Base-by-base conservation (phyloP, 2,888 invertebrate genomes). In the Polydesmus complanatus region DNA sequence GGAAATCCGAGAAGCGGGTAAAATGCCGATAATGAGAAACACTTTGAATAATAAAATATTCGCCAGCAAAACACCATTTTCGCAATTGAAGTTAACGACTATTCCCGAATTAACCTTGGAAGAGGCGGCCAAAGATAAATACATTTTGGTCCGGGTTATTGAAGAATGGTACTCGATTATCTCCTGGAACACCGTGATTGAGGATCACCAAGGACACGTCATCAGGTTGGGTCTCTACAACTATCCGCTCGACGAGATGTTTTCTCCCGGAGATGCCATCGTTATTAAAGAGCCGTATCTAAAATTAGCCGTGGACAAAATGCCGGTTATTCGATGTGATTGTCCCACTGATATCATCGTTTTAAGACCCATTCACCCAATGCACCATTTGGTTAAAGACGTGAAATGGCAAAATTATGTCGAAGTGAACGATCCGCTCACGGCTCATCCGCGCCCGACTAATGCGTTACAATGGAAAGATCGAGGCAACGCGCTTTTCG, bases 341-440 rank as follows among this genome's bases (percentile, higher is more conserved):
- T 48, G 57, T 57, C 57, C 57, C 1, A 37, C 48, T 5, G 57
- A 57, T 25, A 22, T 57, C 14, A 25, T 57, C 8, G n/a, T 57
- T 2, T 18, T 57, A n/a, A n/a, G 23, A 2, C 22, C 47, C 23
- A 23, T 14, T 0, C 57, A 57, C 48, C 11, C 47, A 23, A 8
- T 48, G 14, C 49, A 22, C 57, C 27, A 25, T 23, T 25, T 57
- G 2, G 23, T n/a, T 2, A 25, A 57, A 3, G 57, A 22, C 3
- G 26, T 57, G 2, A 18, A n/a, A 2, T 57, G 57, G 57, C 27
- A 48, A 18, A 49, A 49, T n/a, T 37, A 26, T 19, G 3, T 1
- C 21, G 14, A 21, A 27, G 27, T n/a, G 2, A 5, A 21, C 14
- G 55, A 55, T 27, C 55, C 19, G 11, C 3, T 55, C 2, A 27